phyloP scores from a whole-genome alignment of 64 coral and sea anemone genomes.

The Actinia tenebrosa region DNA sequence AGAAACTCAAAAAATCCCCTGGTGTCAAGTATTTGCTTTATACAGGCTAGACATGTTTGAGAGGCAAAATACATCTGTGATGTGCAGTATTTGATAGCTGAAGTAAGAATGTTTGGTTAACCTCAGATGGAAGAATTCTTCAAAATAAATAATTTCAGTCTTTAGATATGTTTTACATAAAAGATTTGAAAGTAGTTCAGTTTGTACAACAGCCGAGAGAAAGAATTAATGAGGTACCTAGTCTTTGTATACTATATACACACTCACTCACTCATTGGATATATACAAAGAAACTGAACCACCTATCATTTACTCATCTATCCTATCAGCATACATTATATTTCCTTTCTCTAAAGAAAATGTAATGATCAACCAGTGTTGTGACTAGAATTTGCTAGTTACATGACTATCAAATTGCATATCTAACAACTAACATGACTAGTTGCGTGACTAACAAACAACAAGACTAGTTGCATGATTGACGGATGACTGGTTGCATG shows the following conservation, averaged over 20 bases:
- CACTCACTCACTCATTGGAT: background rate
- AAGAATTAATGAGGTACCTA: background rate
- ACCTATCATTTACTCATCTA: background rate
- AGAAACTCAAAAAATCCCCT: background rate
- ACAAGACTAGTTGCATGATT: background rate
- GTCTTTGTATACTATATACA: background rate
- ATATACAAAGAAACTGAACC: no score
- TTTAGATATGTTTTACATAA: background rate
- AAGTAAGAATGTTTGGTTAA: background rate
- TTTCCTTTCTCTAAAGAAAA: background rate
- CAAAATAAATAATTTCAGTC: background rate
- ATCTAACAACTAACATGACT: background rate
- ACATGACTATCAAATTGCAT: background rate
- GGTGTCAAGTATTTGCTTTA: no score
- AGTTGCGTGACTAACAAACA: background rate
- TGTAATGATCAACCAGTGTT: background rate
- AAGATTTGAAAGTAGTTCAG: background rate
- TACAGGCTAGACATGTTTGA: background rate
- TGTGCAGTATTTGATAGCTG: background rate
- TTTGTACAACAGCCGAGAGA: background rate
- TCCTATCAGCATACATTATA: background rate
- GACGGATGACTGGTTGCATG: background rate
- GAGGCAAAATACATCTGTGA: background rate
- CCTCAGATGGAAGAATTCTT: background rate
- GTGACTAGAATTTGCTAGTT: background rate